Base-by-base conservation (phyloP, 2,888 invertebrate genomes). In the Chalcis sispes region DNA sequence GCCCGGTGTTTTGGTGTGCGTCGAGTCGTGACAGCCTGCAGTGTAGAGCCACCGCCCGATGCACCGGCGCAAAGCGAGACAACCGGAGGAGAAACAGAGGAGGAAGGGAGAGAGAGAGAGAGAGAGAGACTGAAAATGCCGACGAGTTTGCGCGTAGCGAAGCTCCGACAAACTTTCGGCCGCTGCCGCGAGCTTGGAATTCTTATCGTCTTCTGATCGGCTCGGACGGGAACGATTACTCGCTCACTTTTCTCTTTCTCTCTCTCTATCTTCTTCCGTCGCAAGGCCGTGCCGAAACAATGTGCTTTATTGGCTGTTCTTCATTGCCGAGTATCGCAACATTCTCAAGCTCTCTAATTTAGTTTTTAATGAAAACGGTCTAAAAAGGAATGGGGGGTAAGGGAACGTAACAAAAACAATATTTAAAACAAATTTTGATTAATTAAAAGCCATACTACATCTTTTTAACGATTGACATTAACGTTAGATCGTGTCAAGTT, bases 41-140 rank as follows among this genome's bases (percentile, higher is more conserved):
- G 72, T 80, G n/a, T n/a, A n/a, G 81, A 82, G 89, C 91, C 90
- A 91, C 91, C 90, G 85, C 90, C 87, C 89, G 87, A 83, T 82
- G 81, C 82, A 82, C 72, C 80, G 75, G 74, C 72, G 74, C 72
- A 13, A 1, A 1, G 40, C 61, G 46, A 20, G 2, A 29, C 36
- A 29, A 2, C 32, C 1, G 36, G 18, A 25, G 40, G 25, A 3
- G 23, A 13, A 36, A 10, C 27, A 18, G 18, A 18, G 18, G 62
- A 62, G 15, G 1, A 15, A 5, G 20, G 15, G 56, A 27, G 27
- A n/a, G 15, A 56, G 32, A 42, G 18, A 48, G 46, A 29, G 58
- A 5, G 46, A 29, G 46, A 42, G 36, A 48, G 18, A 29, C 1
- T n/a, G 54, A 52, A 54, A 40, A 54, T 56, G 25, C n/a, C 42